A percentile compares a stretch with the other conserved stretches of the same genome.
phyloP scores from a whole-genome alignment of 2,797 vertebrate species.

The Emys orbicularis region DNA sequence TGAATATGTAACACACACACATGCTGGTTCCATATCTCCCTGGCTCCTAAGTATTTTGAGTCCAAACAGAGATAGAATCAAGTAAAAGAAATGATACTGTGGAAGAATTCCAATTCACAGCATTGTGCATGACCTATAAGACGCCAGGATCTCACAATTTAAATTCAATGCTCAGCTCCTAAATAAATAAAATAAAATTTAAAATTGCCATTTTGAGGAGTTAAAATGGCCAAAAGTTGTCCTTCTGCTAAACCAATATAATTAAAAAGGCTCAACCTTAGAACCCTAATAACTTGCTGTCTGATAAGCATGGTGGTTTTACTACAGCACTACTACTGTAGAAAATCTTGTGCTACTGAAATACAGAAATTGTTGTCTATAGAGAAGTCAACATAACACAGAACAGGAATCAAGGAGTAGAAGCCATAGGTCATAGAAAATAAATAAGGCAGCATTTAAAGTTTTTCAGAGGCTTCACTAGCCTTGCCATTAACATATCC shows the following conservation, averaged over 20 bases:
- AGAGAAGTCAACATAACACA: background rate
- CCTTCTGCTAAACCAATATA: conserved; percentile 4
- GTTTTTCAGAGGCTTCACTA: background rate
- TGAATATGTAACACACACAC: background rate
- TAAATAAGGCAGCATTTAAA: conserved; percentile 21
- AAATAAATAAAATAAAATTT: background rate
- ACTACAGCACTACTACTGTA: background rate
- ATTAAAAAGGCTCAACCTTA: background rate
- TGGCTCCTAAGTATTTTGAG: background rate
- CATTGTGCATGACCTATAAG: background rate
- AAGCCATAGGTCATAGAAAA: background rate
- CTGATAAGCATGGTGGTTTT: conserved; percentile 9
- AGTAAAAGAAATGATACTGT: background rate
- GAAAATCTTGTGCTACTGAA: conserved; percentile 8
- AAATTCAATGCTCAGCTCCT: background rate
- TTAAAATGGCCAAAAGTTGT: background rate
- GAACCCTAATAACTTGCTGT: background rate
- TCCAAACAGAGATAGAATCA: background rate
- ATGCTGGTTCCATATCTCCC: background rate
- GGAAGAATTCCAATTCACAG: background rate
- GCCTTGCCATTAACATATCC: background rate
- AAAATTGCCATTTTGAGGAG: background rate
- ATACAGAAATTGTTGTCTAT: background rate
- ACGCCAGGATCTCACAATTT: background rate
- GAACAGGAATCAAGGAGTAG: background rate